phyloP scores from a whole-genome alignment of 1,140 invertebrate species.

The Rhysida immarginata region DNA sequence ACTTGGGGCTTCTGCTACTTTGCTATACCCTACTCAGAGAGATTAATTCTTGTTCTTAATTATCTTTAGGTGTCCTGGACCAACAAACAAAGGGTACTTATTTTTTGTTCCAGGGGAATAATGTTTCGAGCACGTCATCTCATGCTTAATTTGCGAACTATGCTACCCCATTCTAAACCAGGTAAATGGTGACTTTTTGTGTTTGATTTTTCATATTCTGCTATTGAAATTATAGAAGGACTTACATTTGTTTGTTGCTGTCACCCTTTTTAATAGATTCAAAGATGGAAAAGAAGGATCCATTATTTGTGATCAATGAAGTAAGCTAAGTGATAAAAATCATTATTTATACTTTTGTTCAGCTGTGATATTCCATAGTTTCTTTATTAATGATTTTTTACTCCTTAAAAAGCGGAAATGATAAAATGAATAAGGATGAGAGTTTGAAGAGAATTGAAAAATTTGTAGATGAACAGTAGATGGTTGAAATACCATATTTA shows the following conservation, averaged over 20 bases:
- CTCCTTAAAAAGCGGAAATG: too few species aligned
- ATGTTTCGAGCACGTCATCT: constrained; percentile 78
- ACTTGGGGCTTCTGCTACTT: too few species aligned
- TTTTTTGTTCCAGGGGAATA: constrained; percentile 84
- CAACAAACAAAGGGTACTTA: constrained; percentile 80
- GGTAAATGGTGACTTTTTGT: constrained; percentile 17
- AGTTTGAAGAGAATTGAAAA: too few species aligned
- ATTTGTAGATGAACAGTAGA: too few species aligned
- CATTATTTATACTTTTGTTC: too few species aligned
- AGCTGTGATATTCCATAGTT: too few species aligned
- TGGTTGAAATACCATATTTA: too few species aligned
- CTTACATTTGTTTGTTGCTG: constrained; percentile 1
- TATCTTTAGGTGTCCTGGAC: constrained; percentile 46
- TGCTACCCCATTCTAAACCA: constrained; percentile 87
- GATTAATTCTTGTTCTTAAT: too few species aligned
- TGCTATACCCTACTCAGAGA: too few species aligned
- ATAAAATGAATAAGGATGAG: too few species aligned
- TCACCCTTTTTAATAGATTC: constrained; percentile 42
- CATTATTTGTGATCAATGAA: constrained; percentile 44
- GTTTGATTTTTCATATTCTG: too few species aligned
- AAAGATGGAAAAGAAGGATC: constrained; percentile 46
- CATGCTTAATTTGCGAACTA: constrained; percentile 79
- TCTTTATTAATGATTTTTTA: too few species aligned
- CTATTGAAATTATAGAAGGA: not conserved
- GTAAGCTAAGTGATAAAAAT: constrained; percentile 27